Percentiles rank a stretch among this genome's conserved stretches.
phyloP scores from a whole-genome alignment of 64 coral and sea anemone species.

The Actinia tenebrosa region DNA sequence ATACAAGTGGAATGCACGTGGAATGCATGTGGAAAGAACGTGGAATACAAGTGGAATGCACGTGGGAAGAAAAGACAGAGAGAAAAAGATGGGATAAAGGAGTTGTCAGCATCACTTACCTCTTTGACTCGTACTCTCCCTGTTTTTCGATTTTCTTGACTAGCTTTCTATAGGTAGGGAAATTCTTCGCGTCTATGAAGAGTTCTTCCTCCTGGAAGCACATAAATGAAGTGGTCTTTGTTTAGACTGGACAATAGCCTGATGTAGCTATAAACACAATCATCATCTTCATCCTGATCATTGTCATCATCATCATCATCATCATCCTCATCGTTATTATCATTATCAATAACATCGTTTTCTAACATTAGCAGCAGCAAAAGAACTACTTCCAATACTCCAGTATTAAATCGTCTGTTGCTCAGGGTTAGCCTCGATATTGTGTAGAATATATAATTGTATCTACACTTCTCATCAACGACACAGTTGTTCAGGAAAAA shows the following conservation, averaged over 20 bases:
- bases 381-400: too few species aligned
- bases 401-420: too few species aligned
- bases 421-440: too few species aligned
- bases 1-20: too few species aligned
- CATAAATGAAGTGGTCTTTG: not conserved
- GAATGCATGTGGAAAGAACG: too few species aligned
- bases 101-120: constrained; percentile 3
- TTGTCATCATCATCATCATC: not conserved
- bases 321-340: not conserved
- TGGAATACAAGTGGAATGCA: too few species aligned
- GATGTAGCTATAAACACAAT: not conserved
- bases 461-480: too few species aligned
- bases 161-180: constrained; percentile 60
- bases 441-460: too few species aligned
- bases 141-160: constrained; percentile 82
- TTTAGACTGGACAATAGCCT: too few species aligned
- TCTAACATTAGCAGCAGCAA: not conserved
- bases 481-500: too few species aligned
- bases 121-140: constrained; percentile 70
- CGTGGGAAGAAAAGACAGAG: too few species aligned
- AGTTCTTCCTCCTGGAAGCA: constrained; percentile 61
- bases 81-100: not conserved
- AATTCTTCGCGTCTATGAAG: constrained; percentile 69
- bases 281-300: not conserved
- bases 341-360: not conserved